These are phyloP conservation scores for Heliocidaris tuberculata DNA, from an alignment of 35 echinoderm and acorn worm genomes.

Conservation along the genomic window DNA sequence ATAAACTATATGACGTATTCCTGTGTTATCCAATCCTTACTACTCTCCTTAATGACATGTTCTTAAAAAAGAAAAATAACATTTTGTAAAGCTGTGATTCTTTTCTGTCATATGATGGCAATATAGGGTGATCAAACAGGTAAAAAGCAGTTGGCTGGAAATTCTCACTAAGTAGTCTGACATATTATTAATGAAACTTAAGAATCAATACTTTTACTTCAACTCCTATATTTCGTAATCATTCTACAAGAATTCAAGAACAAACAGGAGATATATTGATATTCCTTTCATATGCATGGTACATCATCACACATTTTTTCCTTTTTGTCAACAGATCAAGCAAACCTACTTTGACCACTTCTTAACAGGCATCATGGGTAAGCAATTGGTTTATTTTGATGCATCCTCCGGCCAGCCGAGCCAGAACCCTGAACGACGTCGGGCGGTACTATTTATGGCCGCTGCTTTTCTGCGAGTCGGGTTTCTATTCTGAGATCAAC, in stretches of 20 bases:
- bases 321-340: too few species aligned
- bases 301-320: too few species aligned
- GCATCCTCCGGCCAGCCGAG: not conserved
- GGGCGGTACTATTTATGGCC: not conserved
- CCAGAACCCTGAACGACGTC: not conserved
- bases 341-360: not conserved
- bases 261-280: too few species aligned
- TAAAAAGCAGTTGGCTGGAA: not conserved
- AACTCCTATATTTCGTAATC: too few species aligned
- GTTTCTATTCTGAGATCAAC: constrained; percentile 3
- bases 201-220: too few species aligned
- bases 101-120: not conserved
- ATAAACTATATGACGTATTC: not conserved
- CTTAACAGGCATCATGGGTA: not conserved
- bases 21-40: not conserved
- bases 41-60: too few species aligned
- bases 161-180: not conserved
- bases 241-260: too few species aligned
- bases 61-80: not conserved
- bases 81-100: not conserved
- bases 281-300: too few species aligned
- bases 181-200: not conserved
- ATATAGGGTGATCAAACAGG: not conserved
- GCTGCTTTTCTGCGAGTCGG: not conserved
- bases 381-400: not conserved